Evolutionary conservation across 2,113 vertebrate species (phyloP).

Genomic region (Thunnus thynnus): DNA sequence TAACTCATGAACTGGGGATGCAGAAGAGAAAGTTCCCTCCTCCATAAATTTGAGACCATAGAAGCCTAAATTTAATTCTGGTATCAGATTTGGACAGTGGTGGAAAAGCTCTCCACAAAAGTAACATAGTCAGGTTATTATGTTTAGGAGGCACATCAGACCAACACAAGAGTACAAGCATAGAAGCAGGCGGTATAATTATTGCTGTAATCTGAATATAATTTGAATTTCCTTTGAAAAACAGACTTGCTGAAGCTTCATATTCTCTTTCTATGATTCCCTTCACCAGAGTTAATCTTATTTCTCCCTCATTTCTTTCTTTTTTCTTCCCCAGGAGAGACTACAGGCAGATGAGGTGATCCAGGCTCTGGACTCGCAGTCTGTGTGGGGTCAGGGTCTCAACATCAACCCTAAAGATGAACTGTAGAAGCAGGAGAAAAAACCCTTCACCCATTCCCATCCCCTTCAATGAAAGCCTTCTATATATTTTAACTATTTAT

Average conservation of each 20-base stretch:
- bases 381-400: slow-evolving; percentile 78
- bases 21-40: no score
- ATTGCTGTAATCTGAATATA: no score
- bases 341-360: slow-evolving; percentile 97
- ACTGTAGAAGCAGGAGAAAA: slow-evolving; percentile 82
- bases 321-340: slow-evolving; percentile 87
- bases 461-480: slow-evolving; percentile 40
- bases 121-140: no score
- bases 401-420: slow-evolving; percentile 96
- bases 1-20: neutral
- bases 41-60: neutral
- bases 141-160: no score
- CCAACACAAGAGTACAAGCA: no score
- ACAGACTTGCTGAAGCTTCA: neutral
- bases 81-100: neutral
- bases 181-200: no score
- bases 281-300: neutral
- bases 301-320: neutral
- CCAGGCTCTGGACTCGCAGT: slow-evolving; percentile 86
- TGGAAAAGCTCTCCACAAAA: neutral
- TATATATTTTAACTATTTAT: slow-evolving; percentile 90
- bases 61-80: neutral
- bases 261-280: neutral
- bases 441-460: neutral
- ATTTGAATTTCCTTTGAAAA: neutral